Conservation (phyloP, 2,113 vertebrate genomes). For the Rhagologus leucostigma region DNA sequence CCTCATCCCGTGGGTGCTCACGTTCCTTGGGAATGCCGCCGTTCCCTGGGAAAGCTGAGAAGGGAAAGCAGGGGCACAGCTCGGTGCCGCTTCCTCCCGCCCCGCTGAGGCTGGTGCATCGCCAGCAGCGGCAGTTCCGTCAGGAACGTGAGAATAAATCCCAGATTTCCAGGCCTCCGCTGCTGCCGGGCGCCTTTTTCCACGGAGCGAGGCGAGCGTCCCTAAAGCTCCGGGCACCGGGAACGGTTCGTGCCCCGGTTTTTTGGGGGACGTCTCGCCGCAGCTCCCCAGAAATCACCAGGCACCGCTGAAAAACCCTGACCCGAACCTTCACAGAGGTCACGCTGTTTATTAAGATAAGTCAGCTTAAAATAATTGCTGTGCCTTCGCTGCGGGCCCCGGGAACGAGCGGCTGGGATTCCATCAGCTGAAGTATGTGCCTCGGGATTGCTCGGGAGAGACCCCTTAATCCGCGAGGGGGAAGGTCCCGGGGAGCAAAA, state of each 20-base stretch:
- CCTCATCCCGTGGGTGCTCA: neutral
- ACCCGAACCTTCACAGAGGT: neutral
- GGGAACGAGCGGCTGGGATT: constrained; percentile 19
- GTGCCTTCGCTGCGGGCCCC: constrained; percentile 9
- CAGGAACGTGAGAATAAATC: neutral
- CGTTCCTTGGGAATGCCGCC: neutral
- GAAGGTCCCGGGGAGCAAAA: neutral
- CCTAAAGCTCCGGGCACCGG: neutral
- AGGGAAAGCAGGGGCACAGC: neutral
- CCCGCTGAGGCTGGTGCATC: neutral
- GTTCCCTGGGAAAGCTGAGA: neutral
- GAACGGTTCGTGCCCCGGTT: neutral
- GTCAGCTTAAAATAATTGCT: constrained; percentile 36
- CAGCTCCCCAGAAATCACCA: neutral
- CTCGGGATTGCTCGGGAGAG: neutral
- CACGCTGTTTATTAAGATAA: constrained; percentile 7
- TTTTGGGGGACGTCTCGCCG: neutral
- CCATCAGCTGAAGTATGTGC: neutral
- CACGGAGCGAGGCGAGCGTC: neutral
- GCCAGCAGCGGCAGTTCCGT: accelerated
- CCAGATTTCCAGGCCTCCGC: neutral
- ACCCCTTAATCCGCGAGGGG: neutral
- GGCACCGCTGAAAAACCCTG: neutral
- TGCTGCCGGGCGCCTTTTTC: neutral
- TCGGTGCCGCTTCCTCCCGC: neutral